Conservation (phyloP, 2,888 invertebrate genomes). For the Leptarthrus brevirostris region DNA sequence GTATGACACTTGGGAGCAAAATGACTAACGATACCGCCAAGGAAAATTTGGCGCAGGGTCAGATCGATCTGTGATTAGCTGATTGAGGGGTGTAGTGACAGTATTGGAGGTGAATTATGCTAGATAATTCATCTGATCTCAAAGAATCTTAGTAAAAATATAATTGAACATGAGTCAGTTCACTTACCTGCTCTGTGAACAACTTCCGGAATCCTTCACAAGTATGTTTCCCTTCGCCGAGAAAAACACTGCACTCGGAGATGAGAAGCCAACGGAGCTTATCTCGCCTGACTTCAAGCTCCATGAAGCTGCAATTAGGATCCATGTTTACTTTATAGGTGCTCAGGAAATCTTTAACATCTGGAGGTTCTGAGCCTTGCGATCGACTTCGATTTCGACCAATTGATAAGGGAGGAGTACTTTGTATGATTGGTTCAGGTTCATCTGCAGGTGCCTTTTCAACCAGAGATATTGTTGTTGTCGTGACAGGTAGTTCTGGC, state of each 20-base stretch:
- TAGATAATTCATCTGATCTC: not conserved
- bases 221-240: conserved; percentile 67
- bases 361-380: not conserved
- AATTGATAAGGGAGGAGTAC: too few species aligned
- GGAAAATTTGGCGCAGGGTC: conserved; percentile 35
- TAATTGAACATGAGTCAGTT: not conserved
- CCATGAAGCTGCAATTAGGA: conserved; percentile 67
- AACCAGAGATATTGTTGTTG: too few species aligned
- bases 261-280: conserved; percentile 67
- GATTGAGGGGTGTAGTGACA: conserved; percentile 5
- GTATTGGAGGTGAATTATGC: conserved; percentile 2
- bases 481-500: not conserved
- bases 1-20: not conserved
- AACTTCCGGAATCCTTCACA: conserved; percentile 65
- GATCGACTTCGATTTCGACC: too few species aligned
- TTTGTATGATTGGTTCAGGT: too few species aligned
- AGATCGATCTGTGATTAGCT: conserved; percentile 1
- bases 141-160: not conserved
- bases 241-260: conserved; percentile 66
- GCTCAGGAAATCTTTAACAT: not conserved
- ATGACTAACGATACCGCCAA: not conserved
- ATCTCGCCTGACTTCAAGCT: conserved; percentile 66
- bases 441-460: not conserved
- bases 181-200: conserved; percentile 65
- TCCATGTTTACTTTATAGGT: conserved; percentile 64